Evolutionary conservation across 2,797 vertebrate genomes (phyloP).

Genomic region (Anas capensis): DNA sequence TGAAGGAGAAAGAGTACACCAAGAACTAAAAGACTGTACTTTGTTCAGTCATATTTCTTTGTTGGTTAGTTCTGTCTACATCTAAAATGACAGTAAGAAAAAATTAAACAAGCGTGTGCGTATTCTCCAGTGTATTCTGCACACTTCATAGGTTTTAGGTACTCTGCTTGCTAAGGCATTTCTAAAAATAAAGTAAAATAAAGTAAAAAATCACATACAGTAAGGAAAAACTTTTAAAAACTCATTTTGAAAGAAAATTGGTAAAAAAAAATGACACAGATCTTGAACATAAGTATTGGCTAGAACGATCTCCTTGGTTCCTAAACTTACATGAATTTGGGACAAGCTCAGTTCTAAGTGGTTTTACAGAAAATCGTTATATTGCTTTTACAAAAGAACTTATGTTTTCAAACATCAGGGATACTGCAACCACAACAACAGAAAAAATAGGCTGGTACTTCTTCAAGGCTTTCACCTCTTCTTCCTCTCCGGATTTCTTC

Average conservation of each 20-base stretch:
- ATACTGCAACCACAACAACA: background rate
- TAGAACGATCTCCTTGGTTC: background rate
- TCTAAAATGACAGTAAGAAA: background rate
- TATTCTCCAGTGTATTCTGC: background rate
- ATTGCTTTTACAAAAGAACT: background rate
- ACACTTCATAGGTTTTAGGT: background rate
- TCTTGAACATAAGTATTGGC: rapidly evolving
- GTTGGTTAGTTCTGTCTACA: background rate
- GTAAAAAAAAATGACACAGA: background rate
- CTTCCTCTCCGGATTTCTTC: background rate
- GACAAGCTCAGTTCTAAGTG: background rate
- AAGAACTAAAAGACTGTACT: background rate
- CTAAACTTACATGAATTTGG: background rate
- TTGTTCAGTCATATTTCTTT: background rate
- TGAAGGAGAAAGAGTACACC: background rate
- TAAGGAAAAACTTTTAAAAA: background rate
- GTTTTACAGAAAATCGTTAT: background rate
- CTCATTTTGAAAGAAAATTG: background rate
- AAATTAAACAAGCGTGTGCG: background rate
- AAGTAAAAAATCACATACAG: background rate
- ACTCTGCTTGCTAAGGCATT: background rate
- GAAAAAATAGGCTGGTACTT: background rate
- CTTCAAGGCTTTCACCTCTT: background rate
- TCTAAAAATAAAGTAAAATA: background rate
- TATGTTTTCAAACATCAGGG: background rate